A percentile compares a stretch with the other conserved stretches of the same genome.
phyloP scores from a whole-genome alignment of 2,888 invertebrate genomes.

The Tetramorium bicarinatum region DNA sequence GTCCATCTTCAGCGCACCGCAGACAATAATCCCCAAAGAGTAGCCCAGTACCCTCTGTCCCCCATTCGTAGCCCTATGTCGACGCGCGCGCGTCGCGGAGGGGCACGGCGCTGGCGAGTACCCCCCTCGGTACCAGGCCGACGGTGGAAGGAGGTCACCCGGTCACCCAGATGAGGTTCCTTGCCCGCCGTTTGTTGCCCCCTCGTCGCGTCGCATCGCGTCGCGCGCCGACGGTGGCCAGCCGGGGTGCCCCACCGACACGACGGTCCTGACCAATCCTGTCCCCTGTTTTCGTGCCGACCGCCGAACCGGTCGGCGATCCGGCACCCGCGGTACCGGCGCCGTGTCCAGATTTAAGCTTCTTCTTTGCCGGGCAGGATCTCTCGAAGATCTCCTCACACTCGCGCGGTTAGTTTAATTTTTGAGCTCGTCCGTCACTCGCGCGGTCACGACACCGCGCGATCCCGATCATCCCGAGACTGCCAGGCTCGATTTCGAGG shows the following conservation, averaged over 20 bases:
- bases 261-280: conserved; percentile 79
- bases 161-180: conserved; percentile 85
- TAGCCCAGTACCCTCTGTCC: conserved; percentile 11
- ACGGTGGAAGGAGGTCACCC: conserved; percentile 83
- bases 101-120: conserved; percentile 62
- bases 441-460: conserved; percentile 18
- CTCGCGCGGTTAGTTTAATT: conserved; percentile 56
- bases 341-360: conserved; percentile 83
- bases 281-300: conserved; percentile 78
- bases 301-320: conserved; percentile 69
- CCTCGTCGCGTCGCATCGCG: conserved; percentile 74
- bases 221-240: conserved; percentile 41
- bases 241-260: conserved; percentile 70
- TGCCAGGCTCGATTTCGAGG: conserved; percentile 14
- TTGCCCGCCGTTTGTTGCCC: conserved; percentile 79
- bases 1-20: background rate
- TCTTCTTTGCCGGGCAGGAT: conserved; percentile 84
- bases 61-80: background rate
- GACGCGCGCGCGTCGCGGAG: conserved; percentile 10
- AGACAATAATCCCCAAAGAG: background rate
- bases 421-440: conserved; percentile 50
- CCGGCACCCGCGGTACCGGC: conserved; percentile 78
- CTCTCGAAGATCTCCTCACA: conserved; percentile 70
- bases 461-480: conserved; percentile 28
- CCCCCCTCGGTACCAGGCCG: conserved; percentile 76